Evolutionary conservation across 64 coral and sea anemone genomes (phyloP).

Genomic region (Platygyra sinensis): DNA sequence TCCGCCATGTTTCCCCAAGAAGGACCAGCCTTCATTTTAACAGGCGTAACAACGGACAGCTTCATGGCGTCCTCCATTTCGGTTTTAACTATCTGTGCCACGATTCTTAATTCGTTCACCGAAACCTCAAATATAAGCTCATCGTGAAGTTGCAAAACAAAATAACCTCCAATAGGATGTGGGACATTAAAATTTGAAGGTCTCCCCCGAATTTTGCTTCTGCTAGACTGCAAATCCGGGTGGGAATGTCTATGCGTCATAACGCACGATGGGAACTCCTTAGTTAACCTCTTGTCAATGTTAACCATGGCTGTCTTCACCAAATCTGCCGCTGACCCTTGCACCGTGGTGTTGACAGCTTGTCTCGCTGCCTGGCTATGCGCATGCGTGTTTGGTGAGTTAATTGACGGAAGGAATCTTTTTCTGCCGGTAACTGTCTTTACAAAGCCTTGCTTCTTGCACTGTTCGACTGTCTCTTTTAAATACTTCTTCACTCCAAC

Average conservation of each 20-base stretch:
- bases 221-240: neutral
- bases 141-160: slow-evolving; percentile 97
- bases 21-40: slow-evolving; percentile 93
- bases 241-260: slow-evolving; percentile 45
- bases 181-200: slow-evolving; percentile 15
- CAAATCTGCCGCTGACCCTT: slow-evolving; percentile 97
- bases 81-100: slow-evolving; percentile 74
- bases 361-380: slow-evolving; percentile 91
- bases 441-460: slow-evolving; percentile 82
- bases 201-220: slow-evolving; percentile 21
- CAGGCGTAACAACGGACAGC: slow-evolving; percentile 76
- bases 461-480: slow-evolving; percentile 82
- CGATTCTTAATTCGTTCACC: slow-evolving; percentile 62
- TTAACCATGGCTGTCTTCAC: slow-evolving; percentile 96
- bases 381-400: slow-evolving; percentile 78
- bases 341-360: slow-evolving; percentile 94
- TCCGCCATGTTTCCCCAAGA: slow-evolving; percentile 91
- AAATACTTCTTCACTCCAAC: slow-evolving; percentile 77
- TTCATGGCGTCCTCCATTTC: slow-evolving; percentile 94
- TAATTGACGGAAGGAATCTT: slow-evolving; percentile 79
- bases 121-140: slow-evolving; percentile 92
- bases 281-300: slow-evolving; percentile 68
- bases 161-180: slow-evolving; percentile 56
- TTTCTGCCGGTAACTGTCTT: slow-evolving; percentile 75
- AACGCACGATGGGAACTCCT: slow-evolving; percentile 61